Evolutionary conservation across 2,888 invertebrate genomes (phyloP), one percentile per base, ranked within the genome.

Genomic region (Torymus aiolomorphi): DNA sequence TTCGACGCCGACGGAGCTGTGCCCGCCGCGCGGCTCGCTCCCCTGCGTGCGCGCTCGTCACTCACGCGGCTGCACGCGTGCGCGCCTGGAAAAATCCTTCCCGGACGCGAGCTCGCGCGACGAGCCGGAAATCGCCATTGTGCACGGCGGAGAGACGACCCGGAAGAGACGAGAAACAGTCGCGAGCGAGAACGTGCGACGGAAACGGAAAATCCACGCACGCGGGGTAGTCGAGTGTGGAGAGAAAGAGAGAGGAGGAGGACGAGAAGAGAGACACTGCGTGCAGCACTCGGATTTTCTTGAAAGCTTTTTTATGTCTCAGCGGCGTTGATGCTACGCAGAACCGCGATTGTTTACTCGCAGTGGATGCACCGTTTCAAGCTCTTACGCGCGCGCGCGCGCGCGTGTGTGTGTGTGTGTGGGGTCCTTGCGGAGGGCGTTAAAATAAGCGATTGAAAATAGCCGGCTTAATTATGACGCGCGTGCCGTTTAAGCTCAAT

Each of bases 51-150:
- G 42, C 61, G 51, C 56, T 16, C 76, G 76, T 76, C 78, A 67
- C 61, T 63, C 78, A 74, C 75, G 78, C 72, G 71, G 86, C 86
- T 86, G 86, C 83, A 82, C 81, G 75, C 78, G 76, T 74, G 75
- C 80, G 77, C 83, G 80, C 16, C 49, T 16, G 57, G 71, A 72
- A 72, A 72, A 62, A 51, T 61, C 82, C 84, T 86, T 86, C 57
- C 85, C 86, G 85, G 85, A 85, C 85, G 84, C 42, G 42, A 42
- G 42, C 42, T 42, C 42, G 42, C 42, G 42, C 85, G 86, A 86
- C 86, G 84, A 84, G 84, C 85, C 86, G 88, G 86, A 87, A 87
- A 88, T 86, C 83, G 86, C 82, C 82, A 86, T 87, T 86, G 86
- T 86, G 76, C 51, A 18, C 42, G 42, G 8, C n/a, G 4, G 13